A percentile compares a stretch with the other conserved stretches of the same genome.
Conservation (phyloP, 2,113 vertebrate genomes). For the Nerophis ophidion region DNA sequence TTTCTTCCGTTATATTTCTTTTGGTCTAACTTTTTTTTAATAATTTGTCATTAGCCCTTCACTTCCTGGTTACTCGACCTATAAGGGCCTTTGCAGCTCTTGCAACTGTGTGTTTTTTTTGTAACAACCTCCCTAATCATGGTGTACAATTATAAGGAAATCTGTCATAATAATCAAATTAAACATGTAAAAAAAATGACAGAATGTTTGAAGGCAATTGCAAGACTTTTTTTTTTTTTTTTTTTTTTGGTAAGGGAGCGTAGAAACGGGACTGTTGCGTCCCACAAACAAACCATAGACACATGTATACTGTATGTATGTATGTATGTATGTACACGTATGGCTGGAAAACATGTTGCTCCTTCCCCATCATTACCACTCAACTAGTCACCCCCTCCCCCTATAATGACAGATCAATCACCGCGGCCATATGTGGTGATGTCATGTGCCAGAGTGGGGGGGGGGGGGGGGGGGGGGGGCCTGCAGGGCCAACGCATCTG, state of each 20-base stretch:
- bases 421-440: constrained; percentile 61
- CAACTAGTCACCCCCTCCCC: constrained; percentile 46
- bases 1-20: too few relatives aligned
- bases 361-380: constrained; percentile 30
- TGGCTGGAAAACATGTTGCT: constrained; percentile 39
- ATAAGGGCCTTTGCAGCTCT: neutral
- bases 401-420: constrained; percentile 61
- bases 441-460: constrained; percentile 54
- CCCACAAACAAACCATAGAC: neutral
- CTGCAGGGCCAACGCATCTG: constrained; percentile 53
- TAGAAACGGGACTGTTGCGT: neutral
- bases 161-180: neutral
- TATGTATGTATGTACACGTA: constrained; percentile 21
- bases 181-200: neutral
- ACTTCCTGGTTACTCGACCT: neutral
- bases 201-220: neutral
- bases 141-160: too few relatives aligned
- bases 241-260: neutral
- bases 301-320: constrained; percentile 2
- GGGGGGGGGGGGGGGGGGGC: constrained; percentile 27
- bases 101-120: neutral
- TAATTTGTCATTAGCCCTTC: too few relatives aligned
- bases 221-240: too few relatives aligned
- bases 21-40: too few relatives aligned
- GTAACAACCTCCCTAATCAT: too few relatives aligned